Percentiles rank a stretch among this genome's conserved stretches.
These are phyloP conservation scores for Manis crassicaudata DNA, from an alignment of 2,797 vertebrate genomes.

Conservation along the genomic window DNA sequence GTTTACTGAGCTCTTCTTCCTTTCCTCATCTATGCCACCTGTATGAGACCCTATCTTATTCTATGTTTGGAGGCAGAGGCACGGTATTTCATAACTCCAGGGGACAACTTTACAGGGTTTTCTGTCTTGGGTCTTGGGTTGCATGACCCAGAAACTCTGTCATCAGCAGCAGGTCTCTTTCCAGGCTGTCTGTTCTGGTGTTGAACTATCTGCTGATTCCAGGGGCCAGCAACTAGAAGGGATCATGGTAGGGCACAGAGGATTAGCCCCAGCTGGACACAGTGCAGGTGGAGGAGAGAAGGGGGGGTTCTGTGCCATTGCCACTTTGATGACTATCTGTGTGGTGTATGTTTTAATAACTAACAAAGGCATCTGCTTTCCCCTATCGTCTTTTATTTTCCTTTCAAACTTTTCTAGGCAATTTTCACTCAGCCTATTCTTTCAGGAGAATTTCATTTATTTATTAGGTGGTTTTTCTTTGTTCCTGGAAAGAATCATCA, in stretches of 20 bases:
- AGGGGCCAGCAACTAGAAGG: background rate
- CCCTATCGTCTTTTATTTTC: background rate
- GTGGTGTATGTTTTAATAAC: background rate
- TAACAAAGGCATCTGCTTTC: background rate
- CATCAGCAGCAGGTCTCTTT: background rate
- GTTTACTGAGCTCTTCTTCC: background rate
- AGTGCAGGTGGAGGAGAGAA: background rate
- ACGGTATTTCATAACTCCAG: background rate
- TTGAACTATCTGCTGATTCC: background rate
- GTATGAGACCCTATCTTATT: background rate
- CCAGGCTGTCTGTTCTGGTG: background rate
- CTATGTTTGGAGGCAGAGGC: background rate
- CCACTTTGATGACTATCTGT: background rate
- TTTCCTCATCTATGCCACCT: background rate
- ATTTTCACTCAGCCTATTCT: background rate
- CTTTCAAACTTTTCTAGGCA: background rate
- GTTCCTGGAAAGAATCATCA: background rate
- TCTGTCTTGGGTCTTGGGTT: background rate
- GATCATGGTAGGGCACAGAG: background rate
- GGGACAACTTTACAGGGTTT: background rate
- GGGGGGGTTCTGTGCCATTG: fast-evolving
- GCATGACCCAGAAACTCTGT: background rate
- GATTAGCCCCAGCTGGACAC: background rate
- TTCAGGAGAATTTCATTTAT: background rate
- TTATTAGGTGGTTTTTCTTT: slow-evolving; percentile 1